Percentiles rank a stretch among this genome's conserved stretches.
These are phyloP conservation scores for Pseudochirops corinnae DNA, from an alignment of 2,797 vertebrate genomes.

Conservation along the genomic window DNA sequence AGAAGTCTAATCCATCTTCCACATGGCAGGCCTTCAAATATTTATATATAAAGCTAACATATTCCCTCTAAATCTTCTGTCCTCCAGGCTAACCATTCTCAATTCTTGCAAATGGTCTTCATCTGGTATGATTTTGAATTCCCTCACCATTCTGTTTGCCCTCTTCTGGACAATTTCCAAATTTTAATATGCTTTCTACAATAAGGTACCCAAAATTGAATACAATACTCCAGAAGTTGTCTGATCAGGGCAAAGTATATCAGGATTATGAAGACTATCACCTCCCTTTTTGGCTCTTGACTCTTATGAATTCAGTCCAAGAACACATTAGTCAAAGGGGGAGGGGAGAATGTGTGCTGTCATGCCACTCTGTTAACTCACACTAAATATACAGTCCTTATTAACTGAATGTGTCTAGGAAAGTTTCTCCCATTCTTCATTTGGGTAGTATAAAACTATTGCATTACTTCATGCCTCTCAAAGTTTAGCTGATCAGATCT, in stretches of 20 bases:
- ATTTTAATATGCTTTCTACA: background rate
- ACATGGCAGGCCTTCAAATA: background rate
- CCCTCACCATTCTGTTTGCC: background rate
- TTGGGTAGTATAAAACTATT: background rate
- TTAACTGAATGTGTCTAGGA: background rate
- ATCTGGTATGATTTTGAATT: background rate
- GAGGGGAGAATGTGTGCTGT: background rate
- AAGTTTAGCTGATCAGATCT: background rate
- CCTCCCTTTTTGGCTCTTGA: background rate
- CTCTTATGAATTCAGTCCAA: background rate
- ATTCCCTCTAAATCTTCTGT: background rate
- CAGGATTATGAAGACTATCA: background rate
- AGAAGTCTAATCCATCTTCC: background rate
- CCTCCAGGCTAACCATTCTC: background rate
- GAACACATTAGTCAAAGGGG: background rate
- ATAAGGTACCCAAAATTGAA: background rate
- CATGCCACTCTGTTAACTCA: background rate
- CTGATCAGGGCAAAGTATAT: background rate
- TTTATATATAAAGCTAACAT: background rate
- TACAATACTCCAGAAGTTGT: background rate
- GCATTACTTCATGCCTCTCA: background rate
- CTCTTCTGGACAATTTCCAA: background rate
- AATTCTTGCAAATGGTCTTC: background rate
- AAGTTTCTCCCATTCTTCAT: background rate
- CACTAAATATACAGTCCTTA: background rate